Base-by-base conservation (phyloP, 2,797 vertebrate genomes). In the Hoplostethus atlanticus region DNA sequence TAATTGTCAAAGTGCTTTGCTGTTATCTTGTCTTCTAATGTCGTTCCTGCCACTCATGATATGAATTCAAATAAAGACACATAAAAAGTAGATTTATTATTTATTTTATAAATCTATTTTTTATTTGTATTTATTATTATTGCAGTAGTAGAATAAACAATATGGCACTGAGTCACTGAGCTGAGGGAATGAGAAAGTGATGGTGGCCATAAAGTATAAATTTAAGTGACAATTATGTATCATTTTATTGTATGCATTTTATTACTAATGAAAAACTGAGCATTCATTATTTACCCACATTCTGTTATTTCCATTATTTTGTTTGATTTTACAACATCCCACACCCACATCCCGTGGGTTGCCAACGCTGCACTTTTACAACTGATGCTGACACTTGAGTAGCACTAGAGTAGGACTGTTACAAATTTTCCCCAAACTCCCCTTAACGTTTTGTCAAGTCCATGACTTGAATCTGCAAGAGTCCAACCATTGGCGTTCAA, bases 1-100 rank as follows among this genome's bases (percentile, higher is more conserved):
- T 85, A 77, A 88, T 89, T 88, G 78, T 81, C 73, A 68, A 81
- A 84, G 79, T 81, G 69, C 68, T 83, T 83, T 83, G 64, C 73
- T 79, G 68, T 75, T 59, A 76, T 89, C 64, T 80, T 4, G 1
- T 59, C 78, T 76, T 82, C 76, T 67, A 71, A 83, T 68, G 80
- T 51, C 5, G 16, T 71, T 75, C 16, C 53, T 80, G 76, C 54
- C 12, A 64, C 56, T 66, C 69, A 21, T 62, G 75, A 59, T 77
- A 67, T 40, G 59, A 76, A 71, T 71, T 71, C 17, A 38, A 44
- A 44, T 1, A 13, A 44, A 15, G 13, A 13, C 4, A 13, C 42
- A 44, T 4, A 44, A 44, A 25, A 40, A 51, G 30, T 8, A 13
- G 12, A 81, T 30, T 16, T 11, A 47, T n/a, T n/a, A n/a, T n/a